These are phyloP conservation scores for Polietes domitor DNA, from an alignment of 2,888 invertebrate genomes.

Conservation along the genomic window DNA sequence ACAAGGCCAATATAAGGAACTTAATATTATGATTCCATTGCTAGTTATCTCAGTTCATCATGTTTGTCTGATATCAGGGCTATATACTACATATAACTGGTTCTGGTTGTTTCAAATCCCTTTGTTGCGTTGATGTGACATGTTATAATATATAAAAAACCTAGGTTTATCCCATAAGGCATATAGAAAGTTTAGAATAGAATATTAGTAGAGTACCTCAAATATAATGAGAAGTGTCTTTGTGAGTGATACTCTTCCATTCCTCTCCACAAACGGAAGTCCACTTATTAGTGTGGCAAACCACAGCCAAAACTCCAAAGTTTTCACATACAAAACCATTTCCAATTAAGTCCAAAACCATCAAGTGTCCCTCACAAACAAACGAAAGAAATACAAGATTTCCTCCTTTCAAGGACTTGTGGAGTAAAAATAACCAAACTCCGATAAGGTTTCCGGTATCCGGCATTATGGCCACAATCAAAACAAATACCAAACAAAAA, in stretches of 20 bases:
- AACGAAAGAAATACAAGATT: background rate
- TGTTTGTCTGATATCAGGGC: no score
- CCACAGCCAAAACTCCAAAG: conserved; percentile 19
- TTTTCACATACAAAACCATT: background rate
- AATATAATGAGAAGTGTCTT: no score
- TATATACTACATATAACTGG: no score
- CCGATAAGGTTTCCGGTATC: conserved; percentile 59
- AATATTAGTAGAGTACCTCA: no score
- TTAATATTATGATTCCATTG: no score
- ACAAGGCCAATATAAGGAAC: no score
- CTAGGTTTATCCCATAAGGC: no score
- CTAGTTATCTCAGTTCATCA: no score
- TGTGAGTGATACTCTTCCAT: background rate
- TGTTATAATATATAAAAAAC: no score
- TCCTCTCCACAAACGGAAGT: background rate
- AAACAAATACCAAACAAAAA: conserved; percentile 41
- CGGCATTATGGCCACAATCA: conserved; percentile 17
- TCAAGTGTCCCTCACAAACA: background rate
- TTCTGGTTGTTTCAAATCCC: no score
- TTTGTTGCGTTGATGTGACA: no score
- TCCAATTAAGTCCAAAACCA: conserved; percentile 2
- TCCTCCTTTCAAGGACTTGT: conserved; percentile 23
- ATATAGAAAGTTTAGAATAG: no score
- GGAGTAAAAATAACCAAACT: conserved; percentile 24
- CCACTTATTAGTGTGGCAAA: conserved; percentile 23